phyloP scores from a whole-genome alignment of 2,888 invertebrate species.

The Chrysina gloriosa region DNA sequence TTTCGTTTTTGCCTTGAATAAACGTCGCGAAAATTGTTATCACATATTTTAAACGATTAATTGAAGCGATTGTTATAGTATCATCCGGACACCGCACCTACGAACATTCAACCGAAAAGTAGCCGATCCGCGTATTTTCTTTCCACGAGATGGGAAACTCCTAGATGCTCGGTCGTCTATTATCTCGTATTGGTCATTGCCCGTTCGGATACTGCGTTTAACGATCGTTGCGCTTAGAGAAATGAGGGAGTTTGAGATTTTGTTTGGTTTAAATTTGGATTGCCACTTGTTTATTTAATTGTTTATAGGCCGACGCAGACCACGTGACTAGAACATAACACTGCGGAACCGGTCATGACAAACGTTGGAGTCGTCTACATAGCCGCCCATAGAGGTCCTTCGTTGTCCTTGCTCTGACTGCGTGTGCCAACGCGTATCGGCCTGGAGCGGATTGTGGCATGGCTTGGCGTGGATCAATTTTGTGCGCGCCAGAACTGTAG shows the following conservation, averaged over 20 bases:
- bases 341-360: slow-evolving; percentile 23
- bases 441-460: background rate
- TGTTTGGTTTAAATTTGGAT: no score
- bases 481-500: slow-evolving; percentile 18
- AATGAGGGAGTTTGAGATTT: background rate
- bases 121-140: background rate
- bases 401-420: slow-evolving; percentile 24
- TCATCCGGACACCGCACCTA: slow-evolving; percentile 1
- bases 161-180: background rate
- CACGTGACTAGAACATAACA: slow-evolving; percentile 20
- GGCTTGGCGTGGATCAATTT: slow-evolving; percentile 4
- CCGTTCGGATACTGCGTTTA: background rate
- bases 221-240: slow-evolving; percentile 3
- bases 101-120: background rate
- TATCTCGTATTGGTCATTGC: background rate
- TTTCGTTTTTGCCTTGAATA: background rate
- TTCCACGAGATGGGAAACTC: background rate
- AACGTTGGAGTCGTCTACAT: slow-evolving; percentile 6
- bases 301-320: slow-evolving; percentile 20
- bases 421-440: slow-evolving; percentile 32
- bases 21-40: slow-evolving; percentile 1
- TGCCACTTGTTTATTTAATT: no score
- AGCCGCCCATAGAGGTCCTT: slow-evolving; percentile 32
- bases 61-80: background rate
- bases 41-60: slow-evolving; percentile 16